phyloP scores from a whole-genome alignment of 1,140 invertebrate genomes.

The Zaprionus camerounensis region DNA sequence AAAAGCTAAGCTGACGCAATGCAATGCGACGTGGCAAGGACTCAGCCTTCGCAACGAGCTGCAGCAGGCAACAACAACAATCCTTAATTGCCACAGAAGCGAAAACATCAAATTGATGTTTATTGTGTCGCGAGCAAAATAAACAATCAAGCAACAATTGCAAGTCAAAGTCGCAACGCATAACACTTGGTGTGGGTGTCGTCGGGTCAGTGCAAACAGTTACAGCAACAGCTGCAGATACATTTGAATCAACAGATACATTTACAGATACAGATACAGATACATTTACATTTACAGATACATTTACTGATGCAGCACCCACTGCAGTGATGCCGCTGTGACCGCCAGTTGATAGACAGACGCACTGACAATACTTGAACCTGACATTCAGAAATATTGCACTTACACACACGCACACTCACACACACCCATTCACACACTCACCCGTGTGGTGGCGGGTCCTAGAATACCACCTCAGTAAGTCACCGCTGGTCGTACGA shows the following conservation, averaged over 20 bases:
- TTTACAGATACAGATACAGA: not conserved
- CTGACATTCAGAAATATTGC: slow-evolving; percentile 68
- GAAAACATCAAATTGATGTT: slow-evolving; percentile 56
- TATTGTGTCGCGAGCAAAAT: slow-evolving; percentile 65
- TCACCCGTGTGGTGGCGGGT: too few species aligned
- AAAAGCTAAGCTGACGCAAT: slow-evolving; percentile 33
- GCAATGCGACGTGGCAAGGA: slow-evolving; percentile 50
- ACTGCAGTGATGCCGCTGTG: not conserved
- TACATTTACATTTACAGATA: slow-evolving; percentile 5
- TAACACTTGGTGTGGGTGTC: slow-evolving; percentile 53
- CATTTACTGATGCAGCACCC: not conserved
- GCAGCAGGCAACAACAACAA: slow-evolving; percentile 22
- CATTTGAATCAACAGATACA: slow-evolving; percentile 1
- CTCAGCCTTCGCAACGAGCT: slow-evolving; percentile 50
- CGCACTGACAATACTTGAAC: slow-evolving; percentile 71
- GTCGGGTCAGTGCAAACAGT: slow-evolving; percentile 3
- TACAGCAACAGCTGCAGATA: slow-evolving; percentile 26
- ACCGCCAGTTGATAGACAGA: slow-evolving; percentile 29
- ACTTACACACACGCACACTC: slow-evolving; percentile 18
- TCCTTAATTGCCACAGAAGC: slow-evolving; percentile 67
- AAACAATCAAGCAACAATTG: slow-evolving; percentile 55
- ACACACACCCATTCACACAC: not conserved
- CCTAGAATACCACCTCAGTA: too few species aligned
- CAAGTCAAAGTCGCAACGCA: slow-evolving; percentile 70
- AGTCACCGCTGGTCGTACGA: too few species aligned